Evolutionary conservation across 2,113 vertebrate species (phyloP).

Genomic region (Tautogolabrus adspersus): DNA sequence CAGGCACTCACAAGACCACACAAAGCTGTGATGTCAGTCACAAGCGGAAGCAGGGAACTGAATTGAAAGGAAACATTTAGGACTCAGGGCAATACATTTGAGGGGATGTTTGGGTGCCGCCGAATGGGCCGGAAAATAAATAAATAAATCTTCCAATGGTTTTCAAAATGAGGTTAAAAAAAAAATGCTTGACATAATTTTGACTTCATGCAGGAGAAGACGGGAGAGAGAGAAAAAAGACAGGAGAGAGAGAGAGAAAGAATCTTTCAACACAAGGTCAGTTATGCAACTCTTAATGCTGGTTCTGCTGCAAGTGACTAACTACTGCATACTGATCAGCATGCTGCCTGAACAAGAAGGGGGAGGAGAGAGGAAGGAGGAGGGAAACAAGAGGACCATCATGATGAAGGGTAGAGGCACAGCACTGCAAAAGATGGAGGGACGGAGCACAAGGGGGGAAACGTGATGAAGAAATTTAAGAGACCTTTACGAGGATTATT

Average conservation of each 20-base stretch:
- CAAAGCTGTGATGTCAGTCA: conserved; percentile 31
- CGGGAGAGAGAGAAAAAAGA: conserved; percentile 28
- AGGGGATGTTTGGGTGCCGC: conserved; percentile 1
- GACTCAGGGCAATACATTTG: conserved; percentile 28
- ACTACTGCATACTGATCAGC: conserved; percentile 88
- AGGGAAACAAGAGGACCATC: not conserved
- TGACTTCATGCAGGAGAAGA: conserved; percentile 11
- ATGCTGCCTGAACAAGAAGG: conserved; percentile 41
- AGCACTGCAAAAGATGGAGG: conserved; percentile 16
- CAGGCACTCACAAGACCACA: conserved; percentile 14
- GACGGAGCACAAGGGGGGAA: not conserved
- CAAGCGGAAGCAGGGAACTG: not conserved
- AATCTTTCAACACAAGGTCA: conserved; percentile 82
- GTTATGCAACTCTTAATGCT: conserved; percentile 90
- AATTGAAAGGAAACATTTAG: conserved; percentile 13
- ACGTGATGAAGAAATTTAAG: not conserved
- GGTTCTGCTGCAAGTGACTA: conserved; percentile 88
- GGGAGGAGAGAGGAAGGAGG: conserved; percentile 7
- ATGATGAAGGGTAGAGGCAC: conserved; percentile 16
- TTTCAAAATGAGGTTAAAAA: not conserved
- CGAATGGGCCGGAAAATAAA: not conserved
- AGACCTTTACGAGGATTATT: not conserved
- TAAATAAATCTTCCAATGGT: not conserved
- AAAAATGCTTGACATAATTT: not conserved
- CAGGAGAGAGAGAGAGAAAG: not conserved